A percentile compares a stretch with the other conserved stretches of the same genome.
Evolutionary conservation across 2,888 invertebrate genomes (phyloP).

Genomic region (Seira ritae): DNA sequence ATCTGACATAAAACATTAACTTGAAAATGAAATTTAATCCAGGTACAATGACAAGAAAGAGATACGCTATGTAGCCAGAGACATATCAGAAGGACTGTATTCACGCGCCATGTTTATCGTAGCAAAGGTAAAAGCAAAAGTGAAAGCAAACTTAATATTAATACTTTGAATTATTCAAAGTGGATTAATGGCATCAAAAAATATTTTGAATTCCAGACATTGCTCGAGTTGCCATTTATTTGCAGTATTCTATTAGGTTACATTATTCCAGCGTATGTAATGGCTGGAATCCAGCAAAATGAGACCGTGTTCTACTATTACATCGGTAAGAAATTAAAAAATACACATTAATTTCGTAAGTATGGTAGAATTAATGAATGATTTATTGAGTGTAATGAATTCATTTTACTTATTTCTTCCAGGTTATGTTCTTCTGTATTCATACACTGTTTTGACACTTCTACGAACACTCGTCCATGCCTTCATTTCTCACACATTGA

Average conservation of each 20-base stretch:
- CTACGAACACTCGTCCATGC: constrained; percentile 82
- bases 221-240: constrained; percentile 87
- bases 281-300: constrained; percentile 85
- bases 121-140: constrained; percentile 82
- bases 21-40: too few relatives aligned
- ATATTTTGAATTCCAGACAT: constrained; percentile 81
- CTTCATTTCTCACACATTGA: constrained; percentile 80
- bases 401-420: constrained; percentile 49
- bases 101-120: constrained; percentile 86
- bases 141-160: background rate
- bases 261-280: constrained; percentile 90
- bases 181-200: constrained; percentile 1
- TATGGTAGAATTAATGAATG: background rate
- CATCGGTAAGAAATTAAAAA: constrained; percentile 42
- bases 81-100: constrained; percentile 88
- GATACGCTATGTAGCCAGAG: constrained; percentile 83
- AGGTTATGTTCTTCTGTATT: constrained; percentile 75
- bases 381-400: background rate
- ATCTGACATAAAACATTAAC: constrained; percentile 54
- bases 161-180: background rate
- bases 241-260: constrained; percentile 89
- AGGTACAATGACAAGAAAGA: constrained; percentile 76
- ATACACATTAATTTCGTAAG: background rate
- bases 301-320: constrained; percentile 70
- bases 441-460: constrained; percentile 75